Percentiles rank a stretch among this genome's conserved stretches.
These are phyloP conservation scores for Dolomedes plantarius DNA, from an alignment of 2,888 invertebrate species.

Conservation along the genomic window DNA sequence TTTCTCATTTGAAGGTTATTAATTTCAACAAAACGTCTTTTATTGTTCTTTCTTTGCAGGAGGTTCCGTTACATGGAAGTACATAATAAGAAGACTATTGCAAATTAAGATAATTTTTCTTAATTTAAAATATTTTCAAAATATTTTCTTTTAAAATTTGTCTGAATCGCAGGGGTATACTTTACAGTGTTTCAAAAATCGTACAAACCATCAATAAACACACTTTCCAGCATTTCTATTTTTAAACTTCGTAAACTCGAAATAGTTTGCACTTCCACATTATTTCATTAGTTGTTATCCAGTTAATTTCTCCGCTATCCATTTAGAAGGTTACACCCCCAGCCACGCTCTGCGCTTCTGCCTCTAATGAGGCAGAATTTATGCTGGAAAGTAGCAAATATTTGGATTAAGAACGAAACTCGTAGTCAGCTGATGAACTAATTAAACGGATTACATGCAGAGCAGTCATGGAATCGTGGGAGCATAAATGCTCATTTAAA, in stretches of 20 bases:
- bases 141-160: too few relatives aligned
- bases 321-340: background rate
- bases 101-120: too few relatives aligned
- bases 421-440: conserved; percentile 5
- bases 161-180: too few relatives aligned
- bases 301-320: background rate
- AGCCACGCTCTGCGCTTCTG: too few relatives aligned
- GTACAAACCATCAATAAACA: too few relatives aligned
- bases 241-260: background rate
- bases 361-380: background rate
- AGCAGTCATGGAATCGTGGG: background rate
- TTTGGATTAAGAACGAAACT: conserved; percentile 2
- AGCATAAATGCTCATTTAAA: conserved; percentile 12
- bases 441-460: conserved; percentile 6
- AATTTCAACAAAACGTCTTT: too few relatives aligned
- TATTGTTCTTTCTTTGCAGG: too few relatives aligned
- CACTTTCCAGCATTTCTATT: background rate
- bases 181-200: too few relatives aligned
- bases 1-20: too few relatives aligned
- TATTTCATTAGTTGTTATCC: background rate
- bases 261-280: background rate
- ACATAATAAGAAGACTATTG: too few relatives aligned
- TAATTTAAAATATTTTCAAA: too few relatives aligned
- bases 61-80: too few relatives aligned
- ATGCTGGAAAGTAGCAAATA: background rate